These are phyloP conservation scores for Bucco capensis DNA, from an alignment of 2,113 vertebrate species.

Conservation along the genomic window DNA sequence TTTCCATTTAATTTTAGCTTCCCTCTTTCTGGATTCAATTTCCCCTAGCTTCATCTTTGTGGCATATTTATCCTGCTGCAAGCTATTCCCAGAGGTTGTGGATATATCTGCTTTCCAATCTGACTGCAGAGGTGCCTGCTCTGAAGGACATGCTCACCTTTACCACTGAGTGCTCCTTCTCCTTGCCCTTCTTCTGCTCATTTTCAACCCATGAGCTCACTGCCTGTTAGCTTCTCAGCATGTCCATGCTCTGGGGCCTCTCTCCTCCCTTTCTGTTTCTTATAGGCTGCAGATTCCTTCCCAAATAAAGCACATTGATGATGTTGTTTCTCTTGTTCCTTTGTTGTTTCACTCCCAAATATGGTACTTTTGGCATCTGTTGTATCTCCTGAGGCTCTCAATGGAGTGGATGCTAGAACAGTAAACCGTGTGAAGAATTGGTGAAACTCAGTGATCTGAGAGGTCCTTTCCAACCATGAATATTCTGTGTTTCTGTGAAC, in stretches of 20 bases:
- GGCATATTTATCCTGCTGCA: not conserved
- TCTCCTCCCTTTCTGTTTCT: not conserved
- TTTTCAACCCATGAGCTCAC: not conserved
- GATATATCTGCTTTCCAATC: constrained; percentile 28
- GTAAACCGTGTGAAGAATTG: too few species aligned
- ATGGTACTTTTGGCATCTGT: not conserved
- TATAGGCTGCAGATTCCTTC: constrained; percentile 21
- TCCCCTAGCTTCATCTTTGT: not conserved
- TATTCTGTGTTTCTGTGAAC: too few species aligned
- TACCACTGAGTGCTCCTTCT: not conserved
- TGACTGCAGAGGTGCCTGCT: not conserved
- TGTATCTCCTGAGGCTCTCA: not conserved
- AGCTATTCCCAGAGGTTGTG: not conserved
- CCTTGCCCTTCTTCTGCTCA: not conserved
- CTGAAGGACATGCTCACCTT: constrained; percentile 17
- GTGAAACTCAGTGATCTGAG: too few species aligned
- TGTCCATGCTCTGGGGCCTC: not conserved
- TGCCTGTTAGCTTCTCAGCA: not conserved
- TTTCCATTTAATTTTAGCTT: constrained; percentile 18
- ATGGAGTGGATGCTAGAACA: too few species aligned
- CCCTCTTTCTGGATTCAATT: constrained; percentile 13
- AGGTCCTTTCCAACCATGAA: too few species aligned
- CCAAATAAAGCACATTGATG: not conserved
- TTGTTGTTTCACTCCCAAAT: not conserved
- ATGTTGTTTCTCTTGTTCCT: not conserved